Percentiles rank a stretch among this genome's conserved stretches.
Evolutionary conservation across 2,888 invertebrate species (phyloP).

Genomic region (Pseudococcus jackbeardsleyi): DNA sequence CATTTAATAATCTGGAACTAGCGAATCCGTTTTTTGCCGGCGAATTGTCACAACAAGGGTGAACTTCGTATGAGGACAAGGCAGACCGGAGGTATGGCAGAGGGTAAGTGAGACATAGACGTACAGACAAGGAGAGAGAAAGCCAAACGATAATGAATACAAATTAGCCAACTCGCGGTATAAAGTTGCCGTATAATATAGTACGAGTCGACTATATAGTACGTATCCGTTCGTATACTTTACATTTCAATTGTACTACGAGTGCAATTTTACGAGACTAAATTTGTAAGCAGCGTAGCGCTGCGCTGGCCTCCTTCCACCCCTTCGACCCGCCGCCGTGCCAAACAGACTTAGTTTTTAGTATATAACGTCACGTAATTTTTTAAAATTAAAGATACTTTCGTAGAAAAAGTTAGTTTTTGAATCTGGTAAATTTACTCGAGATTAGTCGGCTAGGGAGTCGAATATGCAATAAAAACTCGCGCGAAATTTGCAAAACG

Average conservation of each 20-base stretch:
- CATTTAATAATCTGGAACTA: no score
- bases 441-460: conserved; percentile 35
- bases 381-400: conserved; percentile 31
- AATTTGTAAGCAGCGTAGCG: not conserved
- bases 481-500: not conserved
- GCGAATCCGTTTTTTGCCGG: no score
- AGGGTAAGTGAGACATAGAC: not conserved
- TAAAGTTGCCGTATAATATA: no score
- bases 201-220: no score
- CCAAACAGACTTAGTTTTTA: conserved; percentile 23
- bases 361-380: conserved; percentile 32
- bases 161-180: conserved; percentile 22
- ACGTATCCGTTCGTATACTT: not conserved
- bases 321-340: no score
- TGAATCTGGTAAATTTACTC: conserved; percentile 19
- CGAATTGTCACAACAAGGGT: no score
- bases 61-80: no score
- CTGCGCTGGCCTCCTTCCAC: not conserved
- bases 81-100: not conserved
- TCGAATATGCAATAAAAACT: conserved; percentile 8
- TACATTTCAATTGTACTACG: conserved; percentile 25
- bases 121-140: not conserved
- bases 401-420: conserved; percentile 46
- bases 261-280: conserved; percentile 16
- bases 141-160: conserved; percentile 36